Evolutionary conservation across 2,113 vertebrate species (phyloP), one percentile per base, ranked within the genome.

Genomic region (Pipra filicauda): DNA sequence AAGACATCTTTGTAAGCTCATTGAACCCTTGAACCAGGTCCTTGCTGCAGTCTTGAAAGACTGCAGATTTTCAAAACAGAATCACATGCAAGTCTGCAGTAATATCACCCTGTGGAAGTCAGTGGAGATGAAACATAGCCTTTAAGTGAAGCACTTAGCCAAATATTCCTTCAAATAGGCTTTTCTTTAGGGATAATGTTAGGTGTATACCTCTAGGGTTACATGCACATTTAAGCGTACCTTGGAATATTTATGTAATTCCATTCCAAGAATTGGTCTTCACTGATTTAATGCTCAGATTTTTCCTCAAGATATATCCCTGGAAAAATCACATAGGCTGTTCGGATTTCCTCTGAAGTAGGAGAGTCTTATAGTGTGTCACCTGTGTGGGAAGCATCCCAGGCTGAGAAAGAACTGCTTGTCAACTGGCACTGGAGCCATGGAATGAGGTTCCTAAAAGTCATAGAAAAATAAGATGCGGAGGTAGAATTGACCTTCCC

Each of bases 381-480:
- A 39, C 6, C 24, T 55, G 28, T 52, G 12, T 37, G 6, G 9
- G 4, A 35, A 3, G 2, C 16, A 64, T 14, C 18, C 23, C 48
- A 72, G 8, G 8, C 15, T 72, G 62, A 62, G 21, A 51, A 82
- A 61, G 8, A 11, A 59, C 23, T 24, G 41, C 5, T 8, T 39
- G n/a, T 26, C 0, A 0, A 21, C 8, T 1, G 0, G 6, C 24
- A 24, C 21, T 49, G 46, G 5, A 54, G 11, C 15, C 26, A 14
- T 19, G 26, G 27, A 39, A 55, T 46, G 12, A 33, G 14, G 4
- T 26, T 79, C 30, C 8, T 35, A 5, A 6, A 19, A 59, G 3
- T 16, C 33, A 41, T 44, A 26, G 61, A 55, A 66, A 89, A 61
- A 5, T 7, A 65, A 80, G 15, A 2, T 64, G 18, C 14, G 39